Base-by-base conservation (phyloP, 2,797 vertebrate genomes). In the Alauda arvensis region DNA sequence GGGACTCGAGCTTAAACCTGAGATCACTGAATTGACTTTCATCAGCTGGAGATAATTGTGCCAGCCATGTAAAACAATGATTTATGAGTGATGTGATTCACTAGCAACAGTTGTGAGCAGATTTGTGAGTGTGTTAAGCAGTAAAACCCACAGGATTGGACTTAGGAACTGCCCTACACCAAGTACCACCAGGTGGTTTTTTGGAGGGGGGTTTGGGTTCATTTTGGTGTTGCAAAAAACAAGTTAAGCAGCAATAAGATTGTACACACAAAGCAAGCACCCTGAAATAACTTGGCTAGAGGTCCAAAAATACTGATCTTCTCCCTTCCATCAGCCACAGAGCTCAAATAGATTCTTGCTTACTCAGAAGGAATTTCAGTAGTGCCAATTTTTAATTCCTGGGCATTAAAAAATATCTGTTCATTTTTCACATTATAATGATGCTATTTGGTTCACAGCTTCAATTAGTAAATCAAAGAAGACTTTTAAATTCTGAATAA, bases 151-250 rank as follows among this genome's bases (percentile, higher is more conserved):
- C 28, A 65, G 68, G 6, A 40, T 1, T 1, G 3, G 68, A 62
- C 4, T 56, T 46, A 18, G 31, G 43, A 49, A 51, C 25, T 18
- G 18, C 16, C 14, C 13, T 56, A 37, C 40, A 28, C 19, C 48
- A 74, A 6, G 10, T 14, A 59, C 4, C 15, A 68, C 5, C 1
- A 7, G 0, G 6, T 20, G 45, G 0, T 5, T 9, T 65, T 71
- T 67, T 53, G 19, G 42, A 23, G 3, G 16, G 15, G 3, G 2
- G 2, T 18, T 10, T 23, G 10, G 11, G 2, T 15, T 78, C n/a
- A 4, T 48, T 59, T 61, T 48, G 3, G 28, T 56, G 26, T 17
- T 56, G n/a, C 20, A n/a, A 70, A 19, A 37, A 39, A 63, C 25
- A 43, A 15, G 10, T 46, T 53, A 63, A 63, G 20, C 19, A 52